phyloP scores from a whole-genome alignment of 2,888 invertebrate species.

The Thysanoteuthis rhombus region DNA sequence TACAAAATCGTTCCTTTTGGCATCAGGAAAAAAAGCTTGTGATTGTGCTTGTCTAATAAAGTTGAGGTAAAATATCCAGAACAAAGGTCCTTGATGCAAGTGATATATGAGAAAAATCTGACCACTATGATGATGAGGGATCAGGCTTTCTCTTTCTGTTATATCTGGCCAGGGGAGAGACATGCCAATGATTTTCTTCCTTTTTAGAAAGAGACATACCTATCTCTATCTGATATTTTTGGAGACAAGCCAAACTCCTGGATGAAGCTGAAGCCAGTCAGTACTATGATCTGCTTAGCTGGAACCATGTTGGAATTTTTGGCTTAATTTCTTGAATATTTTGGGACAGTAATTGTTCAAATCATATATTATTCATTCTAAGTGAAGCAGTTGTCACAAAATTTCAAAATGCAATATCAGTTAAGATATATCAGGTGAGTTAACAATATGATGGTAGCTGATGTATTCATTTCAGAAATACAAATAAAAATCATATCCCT shows the following conservation, averaged over 20 bases:
- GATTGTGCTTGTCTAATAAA: neutral
- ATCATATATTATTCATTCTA: no score
- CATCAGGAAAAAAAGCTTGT: no score
- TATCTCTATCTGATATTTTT: neutral
- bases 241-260: neutral
- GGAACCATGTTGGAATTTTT: neutral
- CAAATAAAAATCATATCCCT: no score
- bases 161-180: neutral
- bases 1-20: no score
- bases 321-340: neutral
- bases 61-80: neutral
- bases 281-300: neutral
- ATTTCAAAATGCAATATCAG: no score
- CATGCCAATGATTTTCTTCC: neutral
- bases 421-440: no score
- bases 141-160: neutral
- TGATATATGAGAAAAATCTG: no score
- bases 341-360: no score
- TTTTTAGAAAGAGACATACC: neutral
- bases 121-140: neutral
- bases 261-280: neutral
- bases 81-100: neutral
- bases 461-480: no score
- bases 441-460: no score
- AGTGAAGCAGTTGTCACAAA: no score